These are phyloP conservation scores for Hiodon tergisus DNA, from an alignment of 2,113 vertebrate genomes.

Conservation along the genomic window DNA sequence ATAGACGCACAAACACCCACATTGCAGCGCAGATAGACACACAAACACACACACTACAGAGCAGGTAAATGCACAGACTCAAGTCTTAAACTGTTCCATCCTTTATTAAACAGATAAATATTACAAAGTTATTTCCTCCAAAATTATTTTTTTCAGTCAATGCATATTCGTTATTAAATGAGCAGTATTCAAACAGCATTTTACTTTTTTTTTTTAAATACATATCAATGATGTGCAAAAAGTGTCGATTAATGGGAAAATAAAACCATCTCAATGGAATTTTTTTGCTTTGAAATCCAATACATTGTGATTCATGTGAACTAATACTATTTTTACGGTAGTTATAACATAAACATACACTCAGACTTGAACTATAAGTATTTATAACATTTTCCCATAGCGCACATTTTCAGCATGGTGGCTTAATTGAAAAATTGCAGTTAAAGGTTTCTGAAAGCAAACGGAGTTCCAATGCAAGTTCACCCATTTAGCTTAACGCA, in stretches of 20 bases:
- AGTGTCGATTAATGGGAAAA: slow-evolving; percentile 62
- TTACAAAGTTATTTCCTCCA: slow-evolving; percentile 96
- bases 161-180: slow-evolving; percentile 76
- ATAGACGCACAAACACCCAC: slow-evolving; percentile 26
- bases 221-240: slow-evolving; percentile 87
- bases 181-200: slow-evolving; percentile 86
- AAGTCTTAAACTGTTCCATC: slow-evolving; percentile 85
- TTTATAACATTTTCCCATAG: too few relatives aligned
- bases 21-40: not conserved
- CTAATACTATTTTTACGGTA: not conserved
- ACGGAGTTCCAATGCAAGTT: too few relatives aligned
- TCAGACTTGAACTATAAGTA: too few relatives aligned
- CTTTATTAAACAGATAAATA: slow-evolving; percentile 99
- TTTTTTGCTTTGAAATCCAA: slow-evolving; percentile 19
- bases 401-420: too few relatives aligned
- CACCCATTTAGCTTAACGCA: too few relatives aligned
- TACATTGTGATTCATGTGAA: not conserved
- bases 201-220: slow-evolving; percentile 75
- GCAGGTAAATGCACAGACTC: slow-evolving; percentile 30
- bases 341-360: too few relatives aligned
- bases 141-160: slow-evolving; percentile 91
- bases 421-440: too few relatives aligned
- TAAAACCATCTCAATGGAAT: slow-evolving; percentile 2
- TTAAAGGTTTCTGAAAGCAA: too few relatives aligned
- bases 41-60: not conserved